Evolutionary conservation across 2,113 vertebrate species (phyloP).

Genomic region (Oryzias javanicus): DNA sequence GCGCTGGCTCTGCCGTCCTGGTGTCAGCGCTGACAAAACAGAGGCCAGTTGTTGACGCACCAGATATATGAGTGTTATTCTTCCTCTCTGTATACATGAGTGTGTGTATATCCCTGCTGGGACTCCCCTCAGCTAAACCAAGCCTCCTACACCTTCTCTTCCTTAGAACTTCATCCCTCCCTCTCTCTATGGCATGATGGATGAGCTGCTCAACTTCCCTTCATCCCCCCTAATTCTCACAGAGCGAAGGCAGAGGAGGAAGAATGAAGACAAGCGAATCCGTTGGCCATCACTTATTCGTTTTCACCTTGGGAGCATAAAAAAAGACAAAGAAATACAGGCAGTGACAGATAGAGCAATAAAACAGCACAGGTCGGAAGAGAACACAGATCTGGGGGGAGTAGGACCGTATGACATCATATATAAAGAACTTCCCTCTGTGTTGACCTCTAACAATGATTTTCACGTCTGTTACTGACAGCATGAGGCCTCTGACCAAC

Average conservation of each 20-base stretch:
- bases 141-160: constrained; percentile 67
- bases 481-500: too few relatives aligned
- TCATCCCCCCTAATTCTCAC: constrained; percentile 61
- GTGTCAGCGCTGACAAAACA: constrained; percentile 77
- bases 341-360: constrained; percentile 49
- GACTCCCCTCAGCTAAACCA: constrained; percentile 71
- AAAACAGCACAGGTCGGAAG: constrained; percentile 28
- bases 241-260: constrained; percentile 31
- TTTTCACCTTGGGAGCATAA: constrained; percentile 58
- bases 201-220: constrained; percentile 50
- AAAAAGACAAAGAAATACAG: constrained; percentile 18
- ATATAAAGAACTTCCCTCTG: constrained; percentile 3
- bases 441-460: constrained; percentile 8
- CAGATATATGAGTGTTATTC: constrained; percentile 80
- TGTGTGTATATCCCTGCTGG: constrained; percentile 69
- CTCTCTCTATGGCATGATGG: constrained; percentile 51
- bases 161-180: constrained; percentile 40
- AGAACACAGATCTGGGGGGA: constrained; percentile 42
- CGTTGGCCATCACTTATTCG: constrained; percentile 49
- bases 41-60: constrained; percentile 75
- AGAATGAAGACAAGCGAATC: constrained; percentile 42
- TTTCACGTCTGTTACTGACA: neutral
- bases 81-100: constrained; percentile 63
- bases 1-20: constrained; percentile 57
- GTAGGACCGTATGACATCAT: constrained; percentile 35